phyloP scores from a whole-genome alignment of 2,888 invertebrate species.

The Mellilla xanthometata region DNA sequence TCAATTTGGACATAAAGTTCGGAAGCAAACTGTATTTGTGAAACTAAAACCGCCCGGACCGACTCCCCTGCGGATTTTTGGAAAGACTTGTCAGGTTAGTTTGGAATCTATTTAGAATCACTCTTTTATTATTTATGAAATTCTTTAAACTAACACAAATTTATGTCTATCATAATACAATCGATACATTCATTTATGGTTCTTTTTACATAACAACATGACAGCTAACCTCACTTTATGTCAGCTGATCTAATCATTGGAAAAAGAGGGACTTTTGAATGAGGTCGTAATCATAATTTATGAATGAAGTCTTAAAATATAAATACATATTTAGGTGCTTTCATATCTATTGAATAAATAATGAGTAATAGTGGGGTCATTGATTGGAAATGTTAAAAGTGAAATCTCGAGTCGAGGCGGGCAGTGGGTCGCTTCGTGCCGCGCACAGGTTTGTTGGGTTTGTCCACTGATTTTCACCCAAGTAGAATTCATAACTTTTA shows the following conservation, averaged over 20 bases:
- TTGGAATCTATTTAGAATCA: constrained; percentile 14
- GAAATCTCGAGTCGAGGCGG: constrained; percentile 67
- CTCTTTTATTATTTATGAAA: not conserved
- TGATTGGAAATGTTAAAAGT: constrained; percentile 69
- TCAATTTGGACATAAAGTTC: constrained; percentile 88
- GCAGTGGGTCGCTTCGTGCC: constrained; percentile 66
- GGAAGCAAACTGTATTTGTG: constrained; percentile 87
- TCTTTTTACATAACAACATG: constrained; percentile 52
- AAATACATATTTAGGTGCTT: constrained; percentile 13
- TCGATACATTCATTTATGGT: not conserved
- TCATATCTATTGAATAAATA: constrained; percentile 27
- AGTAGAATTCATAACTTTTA: constrained; percentile 64
- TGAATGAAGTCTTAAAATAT: not conserved
- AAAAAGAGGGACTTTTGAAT: constrained; percentile 32
- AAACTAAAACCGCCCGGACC: constrained; percentile 86
- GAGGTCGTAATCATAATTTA: constrained; percentile 6
- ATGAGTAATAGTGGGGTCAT: constrained; percentile 40
- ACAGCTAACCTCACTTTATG: constrained; percentile 48
- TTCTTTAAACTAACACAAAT: too few relatives aligned
- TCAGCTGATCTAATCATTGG: constrained; percentile 46
- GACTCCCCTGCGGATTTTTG: constrained; percentile 80
- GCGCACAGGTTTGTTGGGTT: constrained; percentile 69
- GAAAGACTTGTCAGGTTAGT: constrained; percentile 78
- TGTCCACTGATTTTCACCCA: constrained; percentile 69
- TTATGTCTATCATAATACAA: too few relatives aligned